Conservation (phyloP, 1,140 invertebrate genomes). For the Panulirus ornatus region DNA sequence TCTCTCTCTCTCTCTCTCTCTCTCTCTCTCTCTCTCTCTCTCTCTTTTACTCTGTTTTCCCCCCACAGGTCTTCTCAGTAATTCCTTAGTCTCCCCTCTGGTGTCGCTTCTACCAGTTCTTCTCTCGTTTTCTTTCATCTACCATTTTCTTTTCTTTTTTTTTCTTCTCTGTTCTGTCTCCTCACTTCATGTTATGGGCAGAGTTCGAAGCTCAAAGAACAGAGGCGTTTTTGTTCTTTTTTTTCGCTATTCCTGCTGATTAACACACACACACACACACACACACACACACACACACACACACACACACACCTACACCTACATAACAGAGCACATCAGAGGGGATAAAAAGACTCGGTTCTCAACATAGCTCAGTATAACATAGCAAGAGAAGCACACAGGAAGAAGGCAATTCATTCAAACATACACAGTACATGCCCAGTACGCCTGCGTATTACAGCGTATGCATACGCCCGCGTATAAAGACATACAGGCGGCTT, state of each 20-base stretch:
- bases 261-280: too few relatives aligned
- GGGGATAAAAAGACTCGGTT: too few relatives aligned
- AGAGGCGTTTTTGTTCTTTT: too few relatives aligned
- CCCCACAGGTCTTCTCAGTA: not conserved
- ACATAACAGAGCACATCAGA: not conserved
- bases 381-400: too few relatives aligned
- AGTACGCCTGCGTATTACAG: too few relatives aligned
- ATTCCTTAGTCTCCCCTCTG: not conserved
- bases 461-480: too few relatives aligned
- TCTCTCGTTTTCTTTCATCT: not conserved
- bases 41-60: not conserved
- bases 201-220: too few relatives aligned
- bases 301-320: not conserved
- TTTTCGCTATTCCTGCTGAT: too few relatives aligned
- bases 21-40: constrained; percentile 31
- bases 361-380: too few relatives aligned
- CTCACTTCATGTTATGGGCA: not conserved
- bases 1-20: constrained; percentile 8
- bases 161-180: not conserved
- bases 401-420: too few relatives aligned
- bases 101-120: not conserved
- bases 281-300: not conserved
- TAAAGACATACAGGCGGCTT: too few relatives aligned
- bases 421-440: too few relatives aligned
- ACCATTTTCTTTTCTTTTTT: not conserved